Percentiles rank a stretch among this genome's conserved stretches.
These are phyloP conservation scores for Glyptemys insculpta DNA, from an alignment of 2,797 vertebrate genomes.

Conservation along the genomic window DNA sequence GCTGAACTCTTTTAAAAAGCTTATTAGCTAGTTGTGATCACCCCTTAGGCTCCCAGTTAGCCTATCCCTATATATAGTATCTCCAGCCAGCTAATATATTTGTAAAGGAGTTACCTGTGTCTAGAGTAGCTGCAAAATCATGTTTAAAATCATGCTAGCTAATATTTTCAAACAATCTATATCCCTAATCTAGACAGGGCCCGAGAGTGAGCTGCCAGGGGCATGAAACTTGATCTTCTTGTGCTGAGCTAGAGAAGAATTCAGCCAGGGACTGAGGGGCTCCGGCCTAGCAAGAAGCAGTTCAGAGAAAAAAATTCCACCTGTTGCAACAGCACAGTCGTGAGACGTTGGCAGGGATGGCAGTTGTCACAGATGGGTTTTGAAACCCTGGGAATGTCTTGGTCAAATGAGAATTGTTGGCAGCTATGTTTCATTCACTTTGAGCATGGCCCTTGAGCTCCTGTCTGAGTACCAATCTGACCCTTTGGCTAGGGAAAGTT, in stretches of 20 bases:
- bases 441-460: not conserved
- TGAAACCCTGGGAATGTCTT: not conserved
- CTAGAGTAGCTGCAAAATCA: not conserved
- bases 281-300: not conserved
- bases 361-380: not conserved
- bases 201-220: not conserved
- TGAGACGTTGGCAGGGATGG: not conserved
- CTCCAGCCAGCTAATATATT: not conserved
- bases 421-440: not conserved
- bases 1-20: not conserved
- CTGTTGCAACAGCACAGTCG: not conserved
- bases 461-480: not conserved
- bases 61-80: not conserved
- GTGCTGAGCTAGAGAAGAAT: not conserved
- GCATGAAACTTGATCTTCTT: slow-evolving; percentile 19
- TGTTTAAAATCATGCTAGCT: not conserved
- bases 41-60: not conserved
- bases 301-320: not conserved
- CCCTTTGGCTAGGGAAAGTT: not conserved
- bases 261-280: not conserved
- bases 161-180: not conserved
- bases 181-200: not conserved
- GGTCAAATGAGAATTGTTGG: not conserved
- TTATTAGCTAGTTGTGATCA: not conserved
- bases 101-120: not conserved